Evolutionary conservation across 2,113 vertebrate genomes (phyloP).

Genomic region (Ondatra zibethicus): DNA sequence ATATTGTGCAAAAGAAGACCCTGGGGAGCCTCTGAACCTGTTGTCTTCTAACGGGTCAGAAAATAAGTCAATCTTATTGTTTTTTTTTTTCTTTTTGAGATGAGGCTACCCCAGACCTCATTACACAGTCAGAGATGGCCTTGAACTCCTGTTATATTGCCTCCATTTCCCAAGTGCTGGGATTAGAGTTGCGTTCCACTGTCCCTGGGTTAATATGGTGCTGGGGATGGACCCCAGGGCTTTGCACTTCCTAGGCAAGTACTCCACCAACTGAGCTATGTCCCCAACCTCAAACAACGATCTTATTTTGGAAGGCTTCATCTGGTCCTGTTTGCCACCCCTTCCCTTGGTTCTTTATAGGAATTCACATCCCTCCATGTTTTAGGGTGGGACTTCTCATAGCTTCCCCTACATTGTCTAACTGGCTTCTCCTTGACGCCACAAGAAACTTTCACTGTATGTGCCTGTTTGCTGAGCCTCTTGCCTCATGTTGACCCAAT

Average conservation of each 20-base stretch:
- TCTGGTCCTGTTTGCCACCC: background rate
- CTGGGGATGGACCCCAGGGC: background rate
- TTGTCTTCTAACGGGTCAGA: conserved; percentile 74
- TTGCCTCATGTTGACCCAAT: background rate
- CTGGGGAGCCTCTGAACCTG: conserved; percentile 55
- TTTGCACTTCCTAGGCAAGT: background rate
- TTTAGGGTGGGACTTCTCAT: background rate
- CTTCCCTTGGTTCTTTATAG: background rate
- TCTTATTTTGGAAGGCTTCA: conserved; percentile 61
- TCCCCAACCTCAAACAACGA: too few relatives aligned
- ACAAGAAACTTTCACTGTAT: background rate
- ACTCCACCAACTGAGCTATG: background rate
- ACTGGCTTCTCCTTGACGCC: background rate
- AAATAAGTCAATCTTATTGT: background rate
- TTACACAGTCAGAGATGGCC: background rate
- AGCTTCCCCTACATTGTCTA: conserved; percentile 36
- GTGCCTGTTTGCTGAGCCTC: accelerated
- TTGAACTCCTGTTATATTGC: background rate
- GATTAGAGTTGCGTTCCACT: background rate
- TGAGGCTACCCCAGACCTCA: background rate
- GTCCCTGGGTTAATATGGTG: background rate
- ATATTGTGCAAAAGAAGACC: conserved; percentile 70
- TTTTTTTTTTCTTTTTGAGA: background rate
- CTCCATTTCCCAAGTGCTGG: background rate
- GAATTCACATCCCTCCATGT: conserved; percentile 63